Evolutionary conservation across 2,888 invertebrate species (phyloP), one percentile per base, ranked within the genome.

Genomic region (Operophtera brumata): DNA sequence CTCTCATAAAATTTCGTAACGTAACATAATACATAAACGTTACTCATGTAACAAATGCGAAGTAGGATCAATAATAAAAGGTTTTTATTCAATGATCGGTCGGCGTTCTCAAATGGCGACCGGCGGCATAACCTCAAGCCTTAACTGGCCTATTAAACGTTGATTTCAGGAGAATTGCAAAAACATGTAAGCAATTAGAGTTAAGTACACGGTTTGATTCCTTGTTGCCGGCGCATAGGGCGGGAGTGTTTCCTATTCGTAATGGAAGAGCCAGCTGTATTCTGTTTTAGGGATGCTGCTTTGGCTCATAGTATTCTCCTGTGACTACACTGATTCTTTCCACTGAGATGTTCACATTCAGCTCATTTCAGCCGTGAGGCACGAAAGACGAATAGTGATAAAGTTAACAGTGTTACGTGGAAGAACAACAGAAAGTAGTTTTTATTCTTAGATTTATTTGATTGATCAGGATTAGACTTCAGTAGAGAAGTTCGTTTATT

Each of bases 131-230:
- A 50, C 60, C 60, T 61, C 43, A 37, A 62, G 61, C 61, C 57
- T 66, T 71, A 73, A 70, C 75, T 64, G 66, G 68, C 66, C 75
- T 71, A 74, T 77, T 75, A 76, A 77, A 72, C 65, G 70, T 71
- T 63, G 62, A 75, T 75, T 78, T 77, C 77, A 71, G 72, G 75
- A 60, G 72, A 75, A 80, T 77, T 70, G 77, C 74, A 71, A 78
- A 80, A 78, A 76, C 77, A 77, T 71, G 75, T 77, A 62, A 73
- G 82, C 81, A 82, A 84, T 84, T 82, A 81, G 76, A 77, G 61
- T 68, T 80, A 80, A 80, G 79, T 73, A 73, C 73, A 64, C 59
- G 75, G 76, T 76, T 80, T 75, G 75, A 78, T 78, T 80, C 75
- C 82, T 78, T 70, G 78, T 78, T 76, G 76, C 67, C 61, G 64